phyloP scores from a whole-genome alignment of 2,113 vertebrate genomes.

The Actenoides hombroni region DNA sequence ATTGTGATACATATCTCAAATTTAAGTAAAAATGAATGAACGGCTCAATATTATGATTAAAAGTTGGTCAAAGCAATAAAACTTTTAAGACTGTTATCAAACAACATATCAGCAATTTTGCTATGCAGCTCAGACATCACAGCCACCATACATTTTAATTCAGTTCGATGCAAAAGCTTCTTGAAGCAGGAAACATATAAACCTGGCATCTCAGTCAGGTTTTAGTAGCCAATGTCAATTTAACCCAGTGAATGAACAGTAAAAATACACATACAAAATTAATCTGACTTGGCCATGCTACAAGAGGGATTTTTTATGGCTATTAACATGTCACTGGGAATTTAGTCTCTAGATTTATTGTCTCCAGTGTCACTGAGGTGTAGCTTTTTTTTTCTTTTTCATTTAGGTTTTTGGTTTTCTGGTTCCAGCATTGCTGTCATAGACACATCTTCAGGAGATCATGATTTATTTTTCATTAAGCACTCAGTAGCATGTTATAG shows the following conservation, averaged over 20 bases:
- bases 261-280: neutral
- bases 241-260: neutral
- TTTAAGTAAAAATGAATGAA: neutral
- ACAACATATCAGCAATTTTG: neutral
- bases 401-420: neutral
- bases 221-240: neutral
- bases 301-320: neutral
- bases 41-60: neutral
- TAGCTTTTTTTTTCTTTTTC: neutral
- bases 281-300: neutral
- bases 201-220: neutral
- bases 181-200: neutral
- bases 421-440: neutral
- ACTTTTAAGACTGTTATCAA: neutral
- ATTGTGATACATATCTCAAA: neutral
- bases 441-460: neutral
- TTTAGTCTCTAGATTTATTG: neutral
- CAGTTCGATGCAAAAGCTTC: neutral
- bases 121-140: neutral
- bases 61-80: neutral
- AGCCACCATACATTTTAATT: neutral
- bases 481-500: neutral
- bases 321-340: neutral
- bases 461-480: neutral
- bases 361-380: neutral